These are phyloP conservation scores for Lasioglossum figueresi DNA, from an alignment of 2,888 invertebrate genomes.

Conservation along the genomic window DNA sequence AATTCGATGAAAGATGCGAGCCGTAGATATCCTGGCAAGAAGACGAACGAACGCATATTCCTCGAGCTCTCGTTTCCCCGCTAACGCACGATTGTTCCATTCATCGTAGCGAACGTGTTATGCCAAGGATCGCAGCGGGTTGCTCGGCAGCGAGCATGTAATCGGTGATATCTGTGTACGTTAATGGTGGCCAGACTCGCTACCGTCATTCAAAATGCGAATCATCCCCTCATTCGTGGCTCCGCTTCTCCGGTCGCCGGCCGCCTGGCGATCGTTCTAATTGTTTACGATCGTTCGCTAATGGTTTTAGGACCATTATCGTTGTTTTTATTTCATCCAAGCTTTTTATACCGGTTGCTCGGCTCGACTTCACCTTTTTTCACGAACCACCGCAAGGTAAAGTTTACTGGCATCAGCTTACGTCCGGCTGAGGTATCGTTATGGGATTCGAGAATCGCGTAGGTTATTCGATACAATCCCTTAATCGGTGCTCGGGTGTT, in stretches of 20 bases:
- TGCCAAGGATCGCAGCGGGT: constrained; percentile 54
- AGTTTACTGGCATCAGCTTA: constrained; percentile 35
- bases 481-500: constrained; percentile 32
- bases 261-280: constrained; percentile 48
- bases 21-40: not conserved
- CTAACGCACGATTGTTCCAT: constrained; percentile 60
- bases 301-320: constrained; percentile 23
- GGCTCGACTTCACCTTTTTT: not conserved
- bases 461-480: constrained; percentile 48
- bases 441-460: constrained; percentile 38
- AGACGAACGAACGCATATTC: constrained; percentile 9
- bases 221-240: constrained; percentile 27
- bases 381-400: constrained; percentile 17
- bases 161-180: constrained; percentile 66
- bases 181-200: constrained; percentile 64
- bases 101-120: constrained; percentile 63
- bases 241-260: constrained; percentile 14
- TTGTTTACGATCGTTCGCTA: constrained; percentile 55
- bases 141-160: constrained; percentile 54
- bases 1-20: constrained; percentile 10
- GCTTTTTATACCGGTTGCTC: not conserved
- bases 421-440: constrained; percentile 54
- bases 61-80: constrained; percentile 42
- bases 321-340: not conserved
- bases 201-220: constrained; percentile 62